These are phyloP conservation scores for Erethizon dorsatum DNA, from an alignment of 2,797 vertebrate species.

Conservation along the genomic window DNA sequence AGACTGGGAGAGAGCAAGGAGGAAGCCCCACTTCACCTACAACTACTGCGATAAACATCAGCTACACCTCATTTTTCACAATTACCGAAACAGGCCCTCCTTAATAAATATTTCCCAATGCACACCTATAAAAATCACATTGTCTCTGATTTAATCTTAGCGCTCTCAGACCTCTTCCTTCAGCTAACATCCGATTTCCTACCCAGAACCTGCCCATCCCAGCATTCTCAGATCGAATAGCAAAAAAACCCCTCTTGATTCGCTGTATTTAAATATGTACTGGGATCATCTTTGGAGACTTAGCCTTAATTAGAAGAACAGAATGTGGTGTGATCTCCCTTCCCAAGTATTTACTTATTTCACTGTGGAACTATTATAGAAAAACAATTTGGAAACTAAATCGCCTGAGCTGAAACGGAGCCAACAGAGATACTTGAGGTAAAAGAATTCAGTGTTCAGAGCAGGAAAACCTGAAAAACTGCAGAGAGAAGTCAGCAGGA, in stretches of 20 bases:
- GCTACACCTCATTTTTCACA: conserved; percentile 70
- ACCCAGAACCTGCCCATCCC: conserved; percentile 9
- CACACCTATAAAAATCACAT: conserved; percentile 57
- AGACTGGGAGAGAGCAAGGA: not conserved
- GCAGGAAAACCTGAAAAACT: conserved; percentile 81
- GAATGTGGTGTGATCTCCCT: conserved; percentile 31
- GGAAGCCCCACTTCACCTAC: not conserved
- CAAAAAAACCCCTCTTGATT: not conserved
- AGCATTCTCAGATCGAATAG: conserved; percentile 24
- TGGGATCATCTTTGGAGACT: conserved; percentile 59
- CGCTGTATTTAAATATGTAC: conserved; percentile 42
- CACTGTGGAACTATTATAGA: conserved; percentile 65
- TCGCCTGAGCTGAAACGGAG: conserved; percentile 54
- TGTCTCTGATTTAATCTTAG: conserved; percentile 70
- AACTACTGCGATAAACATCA: not conserved
- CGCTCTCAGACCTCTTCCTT: conserved; percentile 5
- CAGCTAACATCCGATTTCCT: conserved; percentile 64
- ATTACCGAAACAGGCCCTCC: conserved; percentile 39
- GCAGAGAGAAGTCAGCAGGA: conserved; percentile 71
- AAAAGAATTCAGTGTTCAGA: conserved; percentile 78
- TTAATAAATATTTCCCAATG: conserved; percentile 48
- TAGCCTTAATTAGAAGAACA: conserved; percentile 63
- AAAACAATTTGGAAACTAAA: conserved; percentile 75
- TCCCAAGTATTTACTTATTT: conserved; percentile 63
- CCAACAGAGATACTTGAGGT: conserved; percentile 58